phyloP scores from a whole-genome alignment of 2,797 vertebrate genomes.

The Tenualosa ilisha region DNA sequence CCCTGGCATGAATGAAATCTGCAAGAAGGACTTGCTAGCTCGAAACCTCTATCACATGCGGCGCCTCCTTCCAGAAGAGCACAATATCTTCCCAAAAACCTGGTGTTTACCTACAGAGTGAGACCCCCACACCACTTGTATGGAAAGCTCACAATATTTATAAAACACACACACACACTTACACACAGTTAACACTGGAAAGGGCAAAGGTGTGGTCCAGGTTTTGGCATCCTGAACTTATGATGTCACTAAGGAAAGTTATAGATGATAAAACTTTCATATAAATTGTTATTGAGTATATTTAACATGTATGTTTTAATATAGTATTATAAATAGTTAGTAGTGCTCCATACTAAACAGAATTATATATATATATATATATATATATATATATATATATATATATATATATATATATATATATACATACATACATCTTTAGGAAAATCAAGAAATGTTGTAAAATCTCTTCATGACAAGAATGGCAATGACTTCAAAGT shows the following conservation, averaged over 20 bases:
- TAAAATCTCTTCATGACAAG: neutral
- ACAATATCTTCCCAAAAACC: conserved; percentile 82
- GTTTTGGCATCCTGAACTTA: neutral
- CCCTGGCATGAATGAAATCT: conserved; percentile 85
- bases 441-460: neutral
- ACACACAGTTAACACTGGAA: neutral
- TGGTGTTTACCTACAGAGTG: conserved; percentile 86
- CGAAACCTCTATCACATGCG: conserved; percentile 83
- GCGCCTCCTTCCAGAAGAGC: conserved; percentile 84
- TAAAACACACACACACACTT: neutral
- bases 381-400: too few relatives aligned
- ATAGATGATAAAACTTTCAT: neutral
- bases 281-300: neutral
- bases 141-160: neutral
- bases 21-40: conserved; percentile 82
- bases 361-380: too few relatives aligned
- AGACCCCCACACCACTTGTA: conserved; percentile 39
- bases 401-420: too few relatives aligned
- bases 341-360: neutral
- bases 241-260: neutral
- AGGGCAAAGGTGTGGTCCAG: neutral
- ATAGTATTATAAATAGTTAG: too few relatives aligned
- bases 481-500: neutral
- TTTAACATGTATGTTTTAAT: too few relatives aligned
- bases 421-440: too few relatives aligned